phyloP scores from a whole-genome alignment of 2,797 vertebrate genomes.

The Buceros bicornis region DNA sequence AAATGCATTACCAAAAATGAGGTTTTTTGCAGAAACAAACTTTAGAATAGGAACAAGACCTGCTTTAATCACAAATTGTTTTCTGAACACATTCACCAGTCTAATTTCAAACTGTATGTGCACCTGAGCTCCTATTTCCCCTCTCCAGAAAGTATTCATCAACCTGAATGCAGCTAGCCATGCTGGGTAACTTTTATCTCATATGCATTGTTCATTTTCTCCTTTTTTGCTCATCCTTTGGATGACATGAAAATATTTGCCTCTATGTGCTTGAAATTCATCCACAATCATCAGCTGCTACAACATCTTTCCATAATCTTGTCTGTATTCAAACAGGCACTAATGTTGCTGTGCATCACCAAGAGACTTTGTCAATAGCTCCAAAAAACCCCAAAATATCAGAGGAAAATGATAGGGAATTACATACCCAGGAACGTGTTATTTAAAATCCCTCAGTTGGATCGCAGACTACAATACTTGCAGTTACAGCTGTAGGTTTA shows the following conservation, averaged over 20 bases:
- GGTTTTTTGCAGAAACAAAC: constrained; percentile 10
- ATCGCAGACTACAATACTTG: not conserved
- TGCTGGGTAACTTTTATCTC: not conserved
- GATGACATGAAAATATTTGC: not conserved
- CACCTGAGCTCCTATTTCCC: constrained; percentile 51
- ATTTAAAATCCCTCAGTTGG: not conserved
- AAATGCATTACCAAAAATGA: not conserved
- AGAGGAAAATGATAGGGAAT: not conserved
- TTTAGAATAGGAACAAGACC: not conserved
- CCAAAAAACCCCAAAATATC: not conserved
- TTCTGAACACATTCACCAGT: constrained; percentile 25
- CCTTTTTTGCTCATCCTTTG: not conserved
- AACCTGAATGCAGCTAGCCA: not conserved
- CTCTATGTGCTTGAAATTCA: not conserved
- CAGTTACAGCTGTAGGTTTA: not conserved
- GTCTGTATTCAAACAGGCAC: constrained; percentile 27
- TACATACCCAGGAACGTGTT: not conserved
- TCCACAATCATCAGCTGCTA: not conserved
- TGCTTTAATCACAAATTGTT: constrained; percentile 3
- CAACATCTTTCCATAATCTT: not conserved
- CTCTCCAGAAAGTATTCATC: not conserved
- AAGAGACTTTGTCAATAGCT: constrained; percentile 2
- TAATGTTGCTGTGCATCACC: not conserved
- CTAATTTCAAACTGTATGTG: constrained; percentile 48
- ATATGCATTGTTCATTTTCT: not conserved